A percentile compares a stretch with the other conserved stretches of the same genome.
Evolutionary conservation across 2,888 invertebrate species (phyloP).

Genomic region (Prosapia bicincta): DNA sequence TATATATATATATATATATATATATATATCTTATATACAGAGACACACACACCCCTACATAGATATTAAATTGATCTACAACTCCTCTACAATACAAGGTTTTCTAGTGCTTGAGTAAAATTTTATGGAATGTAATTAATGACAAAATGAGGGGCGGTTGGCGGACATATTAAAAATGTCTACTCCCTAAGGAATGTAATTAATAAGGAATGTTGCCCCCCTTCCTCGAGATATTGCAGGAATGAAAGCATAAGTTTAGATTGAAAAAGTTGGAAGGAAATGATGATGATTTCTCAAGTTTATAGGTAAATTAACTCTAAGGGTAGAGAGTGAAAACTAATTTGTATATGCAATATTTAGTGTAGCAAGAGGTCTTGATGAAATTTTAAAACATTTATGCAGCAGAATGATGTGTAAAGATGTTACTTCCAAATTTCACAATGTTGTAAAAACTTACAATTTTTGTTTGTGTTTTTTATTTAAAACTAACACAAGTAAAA

Average conservation of each 20-base stretch:
- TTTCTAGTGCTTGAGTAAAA: background rate
- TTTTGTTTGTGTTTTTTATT: no score
- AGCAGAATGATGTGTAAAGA: no score
- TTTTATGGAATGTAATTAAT: slow-evolving; percentile 21
- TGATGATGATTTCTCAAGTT: background rate
- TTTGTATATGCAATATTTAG: background rate
- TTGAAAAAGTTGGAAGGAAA: slow-evolving; percentile 22
- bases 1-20: no score
- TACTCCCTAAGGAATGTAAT: slow-evolving; percentile 26
- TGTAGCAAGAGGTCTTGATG: background rate
- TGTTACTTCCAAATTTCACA: no score
- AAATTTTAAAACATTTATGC: background rate
- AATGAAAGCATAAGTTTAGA: slow-evolving; percentile 19
- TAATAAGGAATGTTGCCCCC: slow-evolving; percentile 29
- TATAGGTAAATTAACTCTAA: background rate
- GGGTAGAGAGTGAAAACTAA: background rate
- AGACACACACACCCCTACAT: no score
- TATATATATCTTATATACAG: no score
- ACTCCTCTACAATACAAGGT: background rate
- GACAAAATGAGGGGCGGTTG: background rate
- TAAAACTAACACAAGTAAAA: no score
- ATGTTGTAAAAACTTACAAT: no score
- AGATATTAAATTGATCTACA: no score
- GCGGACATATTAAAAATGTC: slow-evolving; percentile 23
- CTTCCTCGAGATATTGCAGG: slow-evolving; percentile 16